Evolutionary conservation across 2,797 vertebrate genomes (phyloP).

Genomic region (Galaxias olidus): DNA sequence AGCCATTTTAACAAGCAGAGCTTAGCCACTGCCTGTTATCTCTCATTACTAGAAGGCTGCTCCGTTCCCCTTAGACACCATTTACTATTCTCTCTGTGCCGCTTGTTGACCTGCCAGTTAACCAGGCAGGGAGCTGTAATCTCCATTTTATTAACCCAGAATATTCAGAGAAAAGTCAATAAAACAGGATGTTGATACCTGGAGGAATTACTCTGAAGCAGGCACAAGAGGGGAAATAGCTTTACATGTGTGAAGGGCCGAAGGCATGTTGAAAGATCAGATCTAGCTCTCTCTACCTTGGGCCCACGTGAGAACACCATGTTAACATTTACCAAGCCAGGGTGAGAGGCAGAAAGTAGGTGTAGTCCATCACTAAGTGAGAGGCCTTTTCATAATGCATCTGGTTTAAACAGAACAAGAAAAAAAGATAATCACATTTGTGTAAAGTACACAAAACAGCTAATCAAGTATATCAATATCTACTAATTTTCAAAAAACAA

Average conservation of each 20-base stretch:
- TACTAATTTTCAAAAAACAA: slow-evolving; percentile 80
- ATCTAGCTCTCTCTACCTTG: slow-evolving; percentile 77
- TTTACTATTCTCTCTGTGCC: too few species aligned
- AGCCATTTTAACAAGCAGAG: slow-evolving; percentile 16
- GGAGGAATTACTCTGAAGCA: slow-evolving; percentile 27
- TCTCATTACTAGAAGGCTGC: too few species aligned
- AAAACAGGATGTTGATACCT: not conserved
- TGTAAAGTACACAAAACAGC: slow-evolving; percentile 86
- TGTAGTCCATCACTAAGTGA: slow-evolving; percentile 82
- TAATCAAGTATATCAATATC: slow-evolving; percentile 65
- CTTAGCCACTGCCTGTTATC: slow-evolving; percentile 1
- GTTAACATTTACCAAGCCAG: slow-evolving; percentile 79
- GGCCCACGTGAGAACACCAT: slow-evolving; percentile 82
- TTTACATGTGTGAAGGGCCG: slow-evolving; percentile 32
- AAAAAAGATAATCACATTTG: slow-evolving; percentile 87
- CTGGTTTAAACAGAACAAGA: slow-evolving; percentile 86
- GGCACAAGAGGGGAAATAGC: slow-evolving; percentile 29
- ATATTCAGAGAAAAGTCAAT: not conserved
- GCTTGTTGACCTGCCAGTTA: too few species aligned
- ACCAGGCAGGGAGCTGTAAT: too few species aligned
- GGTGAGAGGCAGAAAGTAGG: slow-evolving; percentile 60
- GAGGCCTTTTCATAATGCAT: slow-evolving; percentile 87
- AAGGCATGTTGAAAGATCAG: slow-evolving; percentile 44
- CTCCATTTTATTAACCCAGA: not conserved
- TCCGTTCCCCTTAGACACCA: too few species aligned